Percentiles rank a stretch among this genome's conserved stretches.
These are phyloP conservation scores for Psammodynastes pulverulentus DNA, from an alignment of 2,113 vertebrate genomes.

Conservation along the genomic window DNA sequence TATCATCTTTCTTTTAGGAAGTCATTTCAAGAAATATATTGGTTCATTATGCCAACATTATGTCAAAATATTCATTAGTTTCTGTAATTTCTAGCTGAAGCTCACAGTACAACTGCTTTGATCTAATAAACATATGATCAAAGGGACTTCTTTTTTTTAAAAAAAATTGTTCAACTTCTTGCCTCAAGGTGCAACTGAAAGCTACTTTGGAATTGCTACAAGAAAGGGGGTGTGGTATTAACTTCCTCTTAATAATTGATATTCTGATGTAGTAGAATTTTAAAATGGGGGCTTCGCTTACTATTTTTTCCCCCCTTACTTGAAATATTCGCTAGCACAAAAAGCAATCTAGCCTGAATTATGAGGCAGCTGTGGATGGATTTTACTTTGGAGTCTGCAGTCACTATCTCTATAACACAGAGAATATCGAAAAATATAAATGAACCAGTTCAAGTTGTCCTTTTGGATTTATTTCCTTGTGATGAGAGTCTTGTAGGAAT, in stretches of 20 bases:
- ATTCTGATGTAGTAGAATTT: neutral
- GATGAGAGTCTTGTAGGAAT: neutral
- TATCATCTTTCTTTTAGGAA: constrained; percentile 15
- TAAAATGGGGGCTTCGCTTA: neutral
- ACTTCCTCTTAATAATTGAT: neutral
- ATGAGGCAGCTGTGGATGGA: neutral
- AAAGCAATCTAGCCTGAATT: neutral
- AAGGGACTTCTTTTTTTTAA: neutral
- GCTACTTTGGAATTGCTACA: neutral
- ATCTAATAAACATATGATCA: neutral
- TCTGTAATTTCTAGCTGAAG: neutral
- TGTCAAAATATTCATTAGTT: constrained; percentile 12
- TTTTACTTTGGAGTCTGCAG: neutral
- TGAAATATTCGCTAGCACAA: neutral
- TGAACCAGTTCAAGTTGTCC: neutral
- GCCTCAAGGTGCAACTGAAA: neutral
- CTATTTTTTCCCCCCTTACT: neutral
- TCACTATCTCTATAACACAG: neutral
- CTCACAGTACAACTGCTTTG: neutral
- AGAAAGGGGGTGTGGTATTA: neutral
- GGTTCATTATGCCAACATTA: neutral
- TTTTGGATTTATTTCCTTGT: neutral
- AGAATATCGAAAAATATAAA: neutral
- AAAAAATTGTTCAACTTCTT: neutral
- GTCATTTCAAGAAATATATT: neutral